phyloP scores from a whole-genome alignment of 2,797 vertebrate species.

The Periparus ater region DNA sequence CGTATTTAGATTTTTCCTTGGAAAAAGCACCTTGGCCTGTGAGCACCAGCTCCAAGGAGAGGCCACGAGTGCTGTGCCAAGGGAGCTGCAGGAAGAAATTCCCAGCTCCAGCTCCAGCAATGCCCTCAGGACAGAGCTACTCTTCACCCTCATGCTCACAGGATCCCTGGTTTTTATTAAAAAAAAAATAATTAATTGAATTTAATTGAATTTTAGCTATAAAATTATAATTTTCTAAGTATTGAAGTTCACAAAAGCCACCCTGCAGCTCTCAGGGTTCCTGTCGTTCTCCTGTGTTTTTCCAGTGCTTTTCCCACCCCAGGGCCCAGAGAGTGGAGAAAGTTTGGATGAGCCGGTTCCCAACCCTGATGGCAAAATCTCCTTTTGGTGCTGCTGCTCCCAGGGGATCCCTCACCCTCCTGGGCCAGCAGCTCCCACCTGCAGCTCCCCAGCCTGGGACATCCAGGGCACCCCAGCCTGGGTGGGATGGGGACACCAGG shows the following conservation, averaged over 20 bases:
- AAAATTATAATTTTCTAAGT: neutral
- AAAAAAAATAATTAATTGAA: no score
- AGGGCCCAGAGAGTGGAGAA: neutral
- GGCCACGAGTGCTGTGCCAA: neutral
- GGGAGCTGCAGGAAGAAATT: neutral
- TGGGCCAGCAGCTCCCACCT: neutral
- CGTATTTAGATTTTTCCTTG: neutral
- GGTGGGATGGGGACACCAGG: neutral
- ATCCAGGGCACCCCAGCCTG: neutral
- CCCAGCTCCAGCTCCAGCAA: neutral
- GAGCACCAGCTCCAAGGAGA: no score
- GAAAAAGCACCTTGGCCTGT: fast-evolving
- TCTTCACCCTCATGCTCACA: no score
- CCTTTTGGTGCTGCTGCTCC: neutral
- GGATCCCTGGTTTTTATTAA: no score
- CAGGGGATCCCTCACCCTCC: neutral
- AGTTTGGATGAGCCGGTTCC: neutral
- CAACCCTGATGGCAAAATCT: neutral
- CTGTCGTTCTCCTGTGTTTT: neutral
- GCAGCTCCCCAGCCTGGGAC: neutral
- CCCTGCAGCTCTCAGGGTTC: neutral
- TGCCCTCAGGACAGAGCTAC: no score
- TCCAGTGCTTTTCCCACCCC: neutral
- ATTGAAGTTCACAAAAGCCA: neutral
- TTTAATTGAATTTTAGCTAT: no score